Percentiles rank a stretch among this genome's conserved stretches.
These are phyloP conservation scores for Microtus ochrogaster DNA, from an alignment of 2,113 vertebrate species.

Conservation along the genomic window DNA sequence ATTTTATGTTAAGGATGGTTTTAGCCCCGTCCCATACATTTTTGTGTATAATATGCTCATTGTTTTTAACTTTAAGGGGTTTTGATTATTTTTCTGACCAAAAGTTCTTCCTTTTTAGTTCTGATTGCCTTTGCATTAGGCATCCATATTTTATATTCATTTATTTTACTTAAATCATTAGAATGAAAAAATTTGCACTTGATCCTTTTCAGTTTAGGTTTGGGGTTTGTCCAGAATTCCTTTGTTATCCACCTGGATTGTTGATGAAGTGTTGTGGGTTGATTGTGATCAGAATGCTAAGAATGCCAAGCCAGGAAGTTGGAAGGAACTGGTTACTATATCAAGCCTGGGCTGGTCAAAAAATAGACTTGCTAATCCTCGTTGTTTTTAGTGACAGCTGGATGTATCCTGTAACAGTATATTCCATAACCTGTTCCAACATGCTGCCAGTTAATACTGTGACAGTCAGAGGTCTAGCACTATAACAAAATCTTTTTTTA, in stretches of 20 bases:
- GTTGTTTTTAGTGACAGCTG: background rate
- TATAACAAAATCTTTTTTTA: background rate
- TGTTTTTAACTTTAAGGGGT: background rate
- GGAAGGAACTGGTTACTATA: background rate
- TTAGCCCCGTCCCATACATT: background rate
- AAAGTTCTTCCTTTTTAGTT: background rate
- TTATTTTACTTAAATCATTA: background rate
- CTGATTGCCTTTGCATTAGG: background rate
- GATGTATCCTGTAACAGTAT: background rate
- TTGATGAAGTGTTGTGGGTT: background rate
- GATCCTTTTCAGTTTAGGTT: background rate
- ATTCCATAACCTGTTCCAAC: background rate
- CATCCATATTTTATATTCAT: background rate
- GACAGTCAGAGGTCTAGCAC: background rate
- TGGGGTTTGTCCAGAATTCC: background rate
- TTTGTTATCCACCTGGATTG: background rate
- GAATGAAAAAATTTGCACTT: background rate
- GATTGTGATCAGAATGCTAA: background rate
- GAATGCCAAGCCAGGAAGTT: background rate
- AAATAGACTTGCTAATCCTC: background rate
- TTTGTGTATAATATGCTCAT: background rate
- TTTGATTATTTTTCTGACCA: background rate
- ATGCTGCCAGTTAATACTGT: background rate
- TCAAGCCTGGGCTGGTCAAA: background rate
- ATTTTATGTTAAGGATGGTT: background rate